phyloP scores from a whole-genome alignment of 2,797 vertebrate genomes.

The Choloepus didactylus region DNA sequence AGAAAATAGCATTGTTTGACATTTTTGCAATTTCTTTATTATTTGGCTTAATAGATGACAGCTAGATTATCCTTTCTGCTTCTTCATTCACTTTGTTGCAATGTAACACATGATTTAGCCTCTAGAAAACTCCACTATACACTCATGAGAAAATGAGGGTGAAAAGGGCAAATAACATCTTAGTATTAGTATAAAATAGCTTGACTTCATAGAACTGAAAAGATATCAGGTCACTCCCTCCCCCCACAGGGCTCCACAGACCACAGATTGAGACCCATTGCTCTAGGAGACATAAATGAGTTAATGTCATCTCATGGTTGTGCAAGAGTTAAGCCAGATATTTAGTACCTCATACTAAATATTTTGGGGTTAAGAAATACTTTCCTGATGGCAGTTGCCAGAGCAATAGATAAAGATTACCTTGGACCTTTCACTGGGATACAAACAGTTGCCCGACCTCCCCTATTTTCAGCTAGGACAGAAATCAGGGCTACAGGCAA shows the following conservation, averaged over 20 bases:
- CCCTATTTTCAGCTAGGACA: neutral
- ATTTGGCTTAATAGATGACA: neutral
- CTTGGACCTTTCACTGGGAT: neutral
- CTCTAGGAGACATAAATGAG: neutral
- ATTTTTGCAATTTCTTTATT: slow-evolving; percentile 7
- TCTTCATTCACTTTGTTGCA: neutral
- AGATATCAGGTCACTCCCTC: neutral
- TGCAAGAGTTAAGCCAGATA: neutral
- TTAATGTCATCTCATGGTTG: neutral
- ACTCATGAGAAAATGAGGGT: slow-evolving; percentile 1
- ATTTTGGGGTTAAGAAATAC: neutral
- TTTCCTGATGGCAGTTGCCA: neutral
- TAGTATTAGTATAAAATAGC: neutral
- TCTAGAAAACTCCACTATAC: slow-evolving; percentile 1
- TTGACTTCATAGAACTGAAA: neutral
- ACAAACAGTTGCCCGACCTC: neutral
- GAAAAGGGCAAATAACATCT: neutral
- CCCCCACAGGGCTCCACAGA: neutral
- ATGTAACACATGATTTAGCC: neutral
- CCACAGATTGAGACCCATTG: neutral
- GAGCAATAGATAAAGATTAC: neutral
- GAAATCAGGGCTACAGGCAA: neutral
- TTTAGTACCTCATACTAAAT: neutral
- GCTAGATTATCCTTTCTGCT: neutral
- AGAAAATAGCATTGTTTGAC: neutral